These are phyloP conservation scores for Varanus komodoensis DNA, from an alignment of 2,113 vertebrate genomes.

Conservation along the genomic window DNA sequence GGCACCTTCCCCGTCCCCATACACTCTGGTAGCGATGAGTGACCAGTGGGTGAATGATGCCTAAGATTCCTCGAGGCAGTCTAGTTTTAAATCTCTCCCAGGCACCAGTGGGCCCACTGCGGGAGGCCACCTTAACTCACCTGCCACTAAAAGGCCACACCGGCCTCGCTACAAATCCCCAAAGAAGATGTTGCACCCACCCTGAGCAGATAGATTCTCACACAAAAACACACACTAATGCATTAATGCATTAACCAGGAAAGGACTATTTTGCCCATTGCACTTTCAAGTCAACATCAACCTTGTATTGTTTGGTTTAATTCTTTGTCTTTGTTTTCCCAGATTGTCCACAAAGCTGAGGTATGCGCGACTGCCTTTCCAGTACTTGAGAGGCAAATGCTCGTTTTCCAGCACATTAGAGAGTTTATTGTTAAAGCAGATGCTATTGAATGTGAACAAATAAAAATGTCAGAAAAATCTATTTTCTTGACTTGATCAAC, in stretches of 20 bases:
- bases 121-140: too few relatives aligned
- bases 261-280: background rate
- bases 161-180: too few relatives aligned
- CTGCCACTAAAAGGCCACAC: too few relatives aligned
- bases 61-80: too few relatives aligned
- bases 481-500: conserved; percentile 62
- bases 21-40: too few relatives aligned
- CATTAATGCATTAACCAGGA: background rate
- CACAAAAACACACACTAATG: background rate
- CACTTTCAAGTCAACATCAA: background rate
- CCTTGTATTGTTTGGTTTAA: background rate
- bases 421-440: conserved; percentile 53
- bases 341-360: background rate
- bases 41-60: too few relatives aligned
- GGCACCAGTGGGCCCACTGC: too few relatives aligned
- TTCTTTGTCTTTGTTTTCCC: conserved; percentile 21
- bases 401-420: conserved; percentile 51
- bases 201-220: too few relatives aligned
- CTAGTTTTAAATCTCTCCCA: too few relatives aligned
- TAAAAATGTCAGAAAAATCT: conserved; percentile 66
- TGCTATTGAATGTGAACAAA: conserved; percentile 58
- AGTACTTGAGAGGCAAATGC: conserved; percentile 32
- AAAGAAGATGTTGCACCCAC: background rate
- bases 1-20: too few relatives aligned
- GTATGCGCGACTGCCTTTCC: conserved; percentile 18